Evolutionary conservation across 30 jellyfish, hydroid and myxozoan genomes (phyloP).

Genomic region (Chrysaora quinquecirrha): DNA sequence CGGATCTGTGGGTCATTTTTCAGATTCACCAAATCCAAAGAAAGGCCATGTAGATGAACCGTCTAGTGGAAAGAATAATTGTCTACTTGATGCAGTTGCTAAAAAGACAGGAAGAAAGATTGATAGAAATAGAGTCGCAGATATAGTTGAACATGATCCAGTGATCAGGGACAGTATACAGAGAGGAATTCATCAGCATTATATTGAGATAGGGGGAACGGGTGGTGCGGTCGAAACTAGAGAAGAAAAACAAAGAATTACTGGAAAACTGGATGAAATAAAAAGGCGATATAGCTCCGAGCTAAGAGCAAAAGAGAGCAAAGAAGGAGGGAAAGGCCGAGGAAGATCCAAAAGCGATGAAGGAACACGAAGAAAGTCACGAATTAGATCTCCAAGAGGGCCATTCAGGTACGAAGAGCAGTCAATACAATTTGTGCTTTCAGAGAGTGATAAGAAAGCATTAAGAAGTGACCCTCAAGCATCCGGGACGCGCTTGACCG

Average conservation of each 20-base stretch:
- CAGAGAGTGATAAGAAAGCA: too few species aligned
- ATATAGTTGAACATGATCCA: not conserved
- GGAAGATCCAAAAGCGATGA: conserved; percentile 2
- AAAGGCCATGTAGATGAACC: not conserved
- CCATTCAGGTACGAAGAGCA: too few species aligned
- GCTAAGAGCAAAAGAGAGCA: not conserved
- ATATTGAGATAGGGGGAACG: conserved; percentile 20
- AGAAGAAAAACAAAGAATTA: not conserved
- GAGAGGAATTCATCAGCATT: conserved; percentile 16
- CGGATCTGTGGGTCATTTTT: conserved; percentile 17
- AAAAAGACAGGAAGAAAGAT: not conserved
- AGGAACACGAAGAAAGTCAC: not conserved
- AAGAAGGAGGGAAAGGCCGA: too few species aligned
- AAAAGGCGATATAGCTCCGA: too few species aligned
- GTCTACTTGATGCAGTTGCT: conserved; percentile 6
- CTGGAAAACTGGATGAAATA: not conserved
- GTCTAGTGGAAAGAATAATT: conserved; percentile 14
- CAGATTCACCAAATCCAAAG: not conserved
- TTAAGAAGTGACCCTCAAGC: too few species aligned
- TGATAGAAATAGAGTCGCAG: not conserved
- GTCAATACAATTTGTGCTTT: too few species aligned
- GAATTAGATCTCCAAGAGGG: not conserved
- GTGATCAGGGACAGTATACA: not conserved
- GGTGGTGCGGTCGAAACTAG: conserved; percentile 23
- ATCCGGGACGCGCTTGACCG: too few species aligned